Base-by-base conservation (phyloP, 2,797 vertebrate species). In the Mus minutoides region DNA sequence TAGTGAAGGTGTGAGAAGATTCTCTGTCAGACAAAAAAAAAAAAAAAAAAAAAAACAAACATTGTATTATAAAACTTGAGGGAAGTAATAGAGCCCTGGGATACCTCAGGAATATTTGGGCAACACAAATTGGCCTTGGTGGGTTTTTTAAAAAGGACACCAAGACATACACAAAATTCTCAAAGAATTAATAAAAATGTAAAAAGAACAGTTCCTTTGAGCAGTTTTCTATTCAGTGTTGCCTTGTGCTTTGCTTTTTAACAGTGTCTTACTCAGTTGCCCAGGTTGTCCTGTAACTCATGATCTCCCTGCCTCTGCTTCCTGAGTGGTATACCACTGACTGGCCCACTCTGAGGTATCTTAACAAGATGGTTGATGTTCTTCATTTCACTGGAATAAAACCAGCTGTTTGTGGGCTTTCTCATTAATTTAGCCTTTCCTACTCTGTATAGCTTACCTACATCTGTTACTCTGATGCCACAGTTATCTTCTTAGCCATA, bases 301-400 rank as follows among this genome's bases (percentile, higher is more conserved):
- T 7, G 14, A 79, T 64, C 24, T 14, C 21, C 40, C 21, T 71
- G n/a, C 69, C n/a, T 71, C n/a, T 64, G n/a, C 62, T 67, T 91
- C n/a, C n/a, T 16, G 21, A 69, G 62, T 43, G 29, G 62, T 29
- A 79, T 56, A 37, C 26, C 49, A 80, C 49, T 69, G 4, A 19
- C 62, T 54, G 49, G 29, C n/a, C 43, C 77, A 16, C 24, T 85
- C 12, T 3, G 10, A 29, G 34, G 21, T 76, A 92, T 91, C 89
- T 78, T 93, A 62, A 80, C 54, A 94, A 84, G 62, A 83, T 87
- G 43, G 21, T 62, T 89, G 58, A 71, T 95, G 29, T 37, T 75
- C 34, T 91, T 96, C 11, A 58, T 96, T 34, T 95, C 60, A 49
- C 52, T 92, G n/a, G 64, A 6, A 80, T 88, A 92, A 88, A 90